Percentiles rank a stretch among this genome's conserved stretches.
Evolutionary conservation across 1,140 invertebrate genomes (phyloP).

Genomic region (Drosophila nikananu): DNA sequence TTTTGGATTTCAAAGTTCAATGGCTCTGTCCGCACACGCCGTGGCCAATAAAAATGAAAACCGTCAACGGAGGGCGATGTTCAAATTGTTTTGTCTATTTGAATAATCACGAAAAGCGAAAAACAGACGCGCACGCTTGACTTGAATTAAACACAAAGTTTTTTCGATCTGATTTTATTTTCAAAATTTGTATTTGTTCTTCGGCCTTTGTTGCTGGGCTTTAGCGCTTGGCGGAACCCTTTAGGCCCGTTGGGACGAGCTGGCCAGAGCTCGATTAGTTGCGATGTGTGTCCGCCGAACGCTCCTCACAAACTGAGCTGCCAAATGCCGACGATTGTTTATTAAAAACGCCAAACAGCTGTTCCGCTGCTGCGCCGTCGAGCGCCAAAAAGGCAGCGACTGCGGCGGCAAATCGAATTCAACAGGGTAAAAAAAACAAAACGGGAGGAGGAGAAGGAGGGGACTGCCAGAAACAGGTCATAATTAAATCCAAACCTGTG

Average conservation of each 20-base stretch:
- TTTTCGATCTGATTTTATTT: slow-evolving; percentile 1
- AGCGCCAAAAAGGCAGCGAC: slow-evolving; percentile 32
- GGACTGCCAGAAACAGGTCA: slow-evolving; percentile 59
- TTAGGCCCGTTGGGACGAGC: slow-evolving; percentile 56
- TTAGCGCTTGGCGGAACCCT: slow-evolving; percentile 43
- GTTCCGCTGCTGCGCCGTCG: slow-evolving; percentile 43
- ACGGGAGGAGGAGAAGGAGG: background rate
- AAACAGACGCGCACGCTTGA: slow-evolving; percentile 18
- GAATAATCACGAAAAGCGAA: slow-evolving; percentile 7
- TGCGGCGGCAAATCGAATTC: slow-evolving; percentile 44
- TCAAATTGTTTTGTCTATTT: slow-evolving; percentile 17
- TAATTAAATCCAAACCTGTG: slow-evolving; percentile 58
- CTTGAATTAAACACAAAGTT: slow-evolving; percentile 7
- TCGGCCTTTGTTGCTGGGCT: slow-evolving; percentile 8
- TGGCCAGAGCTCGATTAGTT: slow-evolving; percentile 44
- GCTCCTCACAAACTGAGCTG: slow-evolving; percentile 68
- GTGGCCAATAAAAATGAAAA: slow-evolving; percentile 33
- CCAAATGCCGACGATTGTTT: slow-evolving; percentile 66
- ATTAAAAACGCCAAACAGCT: slow-evolving; percentile 75
- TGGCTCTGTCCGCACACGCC: slow-evolving; percentile 51
- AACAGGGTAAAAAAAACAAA: slow-evolving; percentile 34
- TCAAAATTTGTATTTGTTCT: background rate
- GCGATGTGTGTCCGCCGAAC: slow-evolving; percentile 74
- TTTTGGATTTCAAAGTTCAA: slow-evolving; percentile 45
- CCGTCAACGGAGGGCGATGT: slow-evolving; percentile 16